Evolutionary conservation across 2,797 vertebrate species (phyloP).

Genomic region (Pangasius larnaudii): DNA sequence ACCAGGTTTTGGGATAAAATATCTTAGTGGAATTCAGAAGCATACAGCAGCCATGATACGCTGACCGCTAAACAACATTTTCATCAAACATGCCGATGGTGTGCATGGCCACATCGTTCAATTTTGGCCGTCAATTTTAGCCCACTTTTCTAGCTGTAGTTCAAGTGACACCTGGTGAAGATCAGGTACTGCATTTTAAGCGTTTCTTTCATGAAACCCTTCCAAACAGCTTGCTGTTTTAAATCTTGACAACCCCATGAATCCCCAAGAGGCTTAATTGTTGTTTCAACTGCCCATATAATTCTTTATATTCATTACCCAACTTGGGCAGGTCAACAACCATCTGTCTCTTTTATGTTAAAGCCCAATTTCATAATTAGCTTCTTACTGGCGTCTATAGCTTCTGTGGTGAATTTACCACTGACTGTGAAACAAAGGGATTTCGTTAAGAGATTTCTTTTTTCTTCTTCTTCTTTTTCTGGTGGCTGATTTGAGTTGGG

Average conservation of each 20-base stretch:
- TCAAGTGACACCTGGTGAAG: conserved; percentile 14
- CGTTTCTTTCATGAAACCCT: not conserved
- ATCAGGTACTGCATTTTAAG: not conserved
- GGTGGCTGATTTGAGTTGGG: not conserved
- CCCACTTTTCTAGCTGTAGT: not conserved
- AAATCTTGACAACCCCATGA: conserved; percentile 10
- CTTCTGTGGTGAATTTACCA: not conserved
- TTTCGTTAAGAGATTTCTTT: not conserved
- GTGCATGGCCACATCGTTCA: not conserved
- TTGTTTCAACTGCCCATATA: conserved; percentile 12
- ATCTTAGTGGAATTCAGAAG: not conserved
- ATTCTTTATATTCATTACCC: conserved; percentile 21
- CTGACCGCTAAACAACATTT: not conserved
- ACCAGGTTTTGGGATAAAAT: not conserved
- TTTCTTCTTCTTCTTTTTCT: not conserved
- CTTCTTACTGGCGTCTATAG: not conserved
- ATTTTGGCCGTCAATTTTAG: not conserved
- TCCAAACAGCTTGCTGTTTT: conserved; percentile 27
- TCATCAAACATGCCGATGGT: not conserved
- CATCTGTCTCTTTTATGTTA: conserved; percentile 16
- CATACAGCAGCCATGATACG: not conserved
- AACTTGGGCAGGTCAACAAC: conserved; percentile 26
- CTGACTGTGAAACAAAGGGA: not conserved
- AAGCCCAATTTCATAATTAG: conserved; percentile 8
- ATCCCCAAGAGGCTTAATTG: conserved; percentile 15